Percentiles rank a stretch among this genome's conserved stretches.
Conservation (phyloP, 2,797 vertebrate genomes). For the Falco columbarius region DNA sequence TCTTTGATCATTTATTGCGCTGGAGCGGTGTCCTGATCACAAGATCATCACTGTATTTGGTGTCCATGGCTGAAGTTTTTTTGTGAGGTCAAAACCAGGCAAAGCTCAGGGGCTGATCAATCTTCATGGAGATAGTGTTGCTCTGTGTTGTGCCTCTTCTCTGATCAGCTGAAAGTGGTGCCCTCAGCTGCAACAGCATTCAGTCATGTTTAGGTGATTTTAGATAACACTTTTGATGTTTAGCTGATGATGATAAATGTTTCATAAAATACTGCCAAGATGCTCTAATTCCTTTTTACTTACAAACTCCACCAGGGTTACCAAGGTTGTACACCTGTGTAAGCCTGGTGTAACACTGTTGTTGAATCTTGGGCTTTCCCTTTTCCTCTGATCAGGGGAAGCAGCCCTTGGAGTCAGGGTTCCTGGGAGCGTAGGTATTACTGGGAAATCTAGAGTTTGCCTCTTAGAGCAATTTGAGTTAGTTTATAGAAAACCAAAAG, state of each 20-base stretch:
- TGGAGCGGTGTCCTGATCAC: neutral
- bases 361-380: neutral
- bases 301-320: neutral
- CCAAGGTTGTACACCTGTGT: too few relatives aligned
- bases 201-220: neutral
- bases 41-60: neutral
- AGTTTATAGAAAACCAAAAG: neutral
- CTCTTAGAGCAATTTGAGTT: neutral
- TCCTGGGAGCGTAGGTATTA: neutral
- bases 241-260: neutral
- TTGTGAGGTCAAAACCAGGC: neutral
- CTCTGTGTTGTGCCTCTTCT: neutral
- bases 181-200: neutral
- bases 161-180: neutral
- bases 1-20: neutral
- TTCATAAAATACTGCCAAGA: neutral
- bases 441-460: neutral
- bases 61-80: neutral
- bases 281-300: neutral
- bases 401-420: neutral
- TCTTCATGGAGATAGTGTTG: neutral
- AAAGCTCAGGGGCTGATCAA: neutral
- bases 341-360: neutral
- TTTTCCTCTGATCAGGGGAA: neutral
- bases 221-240: neutral